Conservation (phyloP, 2,888 invertebrate genomes). For the Tenodera sinensis region DNA sequence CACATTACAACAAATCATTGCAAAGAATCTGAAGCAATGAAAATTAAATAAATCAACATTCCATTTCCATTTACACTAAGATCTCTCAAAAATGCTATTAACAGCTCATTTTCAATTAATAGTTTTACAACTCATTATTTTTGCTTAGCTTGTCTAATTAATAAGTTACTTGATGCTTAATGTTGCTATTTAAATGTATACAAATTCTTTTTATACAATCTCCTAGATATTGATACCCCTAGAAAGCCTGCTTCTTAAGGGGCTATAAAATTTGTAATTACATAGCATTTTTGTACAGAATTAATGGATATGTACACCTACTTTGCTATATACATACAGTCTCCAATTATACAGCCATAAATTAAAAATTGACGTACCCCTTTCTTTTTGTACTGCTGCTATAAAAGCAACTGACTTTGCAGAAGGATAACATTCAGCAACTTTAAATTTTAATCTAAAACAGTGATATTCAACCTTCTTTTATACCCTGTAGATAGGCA, state of each 20-base stretch:
- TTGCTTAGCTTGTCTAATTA: neutral
- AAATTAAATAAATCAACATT: neutral
- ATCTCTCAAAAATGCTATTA: neutral
- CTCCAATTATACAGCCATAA: neutral
- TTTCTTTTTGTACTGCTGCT: too few relatives aligned
- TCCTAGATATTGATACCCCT: neutral
- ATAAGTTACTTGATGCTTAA: too few relatives aligned
- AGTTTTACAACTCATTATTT: neutral
- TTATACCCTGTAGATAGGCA: neutral
- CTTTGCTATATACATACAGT: neutral
- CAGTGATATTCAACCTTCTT: neutral
- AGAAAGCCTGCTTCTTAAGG: neutral
- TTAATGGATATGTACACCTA: neutral
- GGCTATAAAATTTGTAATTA: neutral
- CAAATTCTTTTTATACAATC: too few relatives aligned
- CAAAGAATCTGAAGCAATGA: neutral
- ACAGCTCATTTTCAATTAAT: neutral
- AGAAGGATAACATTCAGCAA: neutral
- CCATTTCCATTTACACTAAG: neutral
- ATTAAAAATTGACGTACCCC: neutral
- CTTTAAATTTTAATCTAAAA: neutral
- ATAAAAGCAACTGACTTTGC: neutral
- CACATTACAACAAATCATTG: neutral
- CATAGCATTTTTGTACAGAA: neutral
- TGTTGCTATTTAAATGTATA: too few relatives aligned